Evolutionary conservation across 1,140 invertebrate species (phyloP).

Genomic region (Gryon sp.): DNA sequence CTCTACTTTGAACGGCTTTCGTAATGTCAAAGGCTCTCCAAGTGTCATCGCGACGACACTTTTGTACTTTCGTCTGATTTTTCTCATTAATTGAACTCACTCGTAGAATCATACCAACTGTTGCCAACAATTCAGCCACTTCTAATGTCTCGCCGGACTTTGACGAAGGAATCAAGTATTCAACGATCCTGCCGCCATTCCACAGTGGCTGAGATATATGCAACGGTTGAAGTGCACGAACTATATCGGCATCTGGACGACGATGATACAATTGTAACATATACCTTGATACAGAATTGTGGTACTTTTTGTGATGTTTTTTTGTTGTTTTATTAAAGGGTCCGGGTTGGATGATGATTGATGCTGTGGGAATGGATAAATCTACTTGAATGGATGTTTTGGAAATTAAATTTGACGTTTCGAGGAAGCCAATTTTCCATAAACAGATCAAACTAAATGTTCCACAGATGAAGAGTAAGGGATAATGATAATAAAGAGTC

Average conservation of each 20-base stretch:
- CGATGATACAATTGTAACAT: constrained; percentile 75
- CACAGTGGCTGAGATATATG: constrained; percentile 65
- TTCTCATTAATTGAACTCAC: constrained; percentile 66
- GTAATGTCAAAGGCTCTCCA: constrained; percentile 77
- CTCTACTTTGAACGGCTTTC: constrained; percentile 60
- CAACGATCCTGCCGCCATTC: constrained; percentile 68
- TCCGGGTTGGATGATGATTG: constrained; percentile 50
- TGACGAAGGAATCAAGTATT: constrained; percentile 67
- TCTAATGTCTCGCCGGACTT: constrained; percentile 69
- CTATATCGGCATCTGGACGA: constrained; percentile 70
- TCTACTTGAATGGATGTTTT: constrained; percentile 73
- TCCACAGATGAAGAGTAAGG: constrained; percentile 45
- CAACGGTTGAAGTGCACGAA: constrained; percentile 71
- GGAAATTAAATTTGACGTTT: constrained; percentile 65
- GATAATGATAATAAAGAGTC: constrained; percentile 43
- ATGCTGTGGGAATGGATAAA: constrained; percentile 67
- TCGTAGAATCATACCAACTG: constrained; percentile 70
- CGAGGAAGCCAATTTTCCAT: constrained; percentile 68
- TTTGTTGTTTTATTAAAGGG: constrained; percentile 57
- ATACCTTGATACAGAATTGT: constrained; percentile 67
- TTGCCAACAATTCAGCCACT: constrained; percentile 71
- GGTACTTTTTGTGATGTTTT: constrained; percentile 58
- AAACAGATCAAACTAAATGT: constrained; percentile 64
- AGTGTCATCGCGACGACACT: constrained; percentile 68
- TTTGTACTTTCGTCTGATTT: constrained; percentile 44